Percentiles rank a stretch among this genome's conserved stretches.
phyloP scores from a whole-genome alignment of 2,888 invertebrate species.

The Noctua fimbriata region DNA sequence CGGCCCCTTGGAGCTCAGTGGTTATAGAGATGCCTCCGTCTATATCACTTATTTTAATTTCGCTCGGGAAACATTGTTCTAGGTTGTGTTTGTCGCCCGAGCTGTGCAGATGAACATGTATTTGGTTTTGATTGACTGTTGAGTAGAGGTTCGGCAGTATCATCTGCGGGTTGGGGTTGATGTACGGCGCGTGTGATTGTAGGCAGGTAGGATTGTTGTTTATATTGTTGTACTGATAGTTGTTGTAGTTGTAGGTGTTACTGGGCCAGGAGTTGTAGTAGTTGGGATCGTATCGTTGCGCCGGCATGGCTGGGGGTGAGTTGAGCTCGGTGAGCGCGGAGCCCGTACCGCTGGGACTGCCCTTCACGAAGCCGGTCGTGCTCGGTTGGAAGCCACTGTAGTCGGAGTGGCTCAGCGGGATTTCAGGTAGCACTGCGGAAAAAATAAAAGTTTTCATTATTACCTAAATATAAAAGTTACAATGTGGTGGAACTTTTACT shows the following conservation, averaged over 20 bases:
- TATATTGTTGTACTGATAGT: slow-evolving; percentile 93
- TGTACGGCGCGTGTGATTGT: slow-evolving; percentile 91
- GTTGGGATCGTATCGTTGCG: slow-evolving; percentile 89
- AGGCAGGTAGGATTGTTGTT: slow-evolving; percentile 89
- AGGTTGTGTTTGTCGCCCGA: slow-evolving; percentile 91
- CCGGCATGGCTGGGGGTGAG: slow-evolving; percentile 75
- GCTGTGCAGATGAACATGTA: slow-evolving; percentile 94
- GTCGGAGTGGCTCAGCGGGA: slow-evolving; percentile 85
- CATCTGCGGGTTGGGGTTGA: slow-evolving; percentile 92
- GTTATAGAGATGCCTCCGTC: slow-evolving; percentile 90
- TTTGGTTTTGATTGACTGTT: slow-evolving; percentile 96
- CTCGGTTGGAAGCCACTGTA: slow-evolving; percentile 85
- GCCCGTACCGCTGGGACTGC: slow-evolving; percentile 81
- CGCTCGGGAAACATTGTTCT: slow-evolving; percentile 91
- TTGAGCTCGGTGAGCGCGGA: slow-evolving; percentile 87
- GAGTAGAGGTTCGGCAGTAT: slow-evolving; percentile 95
- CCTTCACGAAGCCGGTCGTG: slow-evolving; percentile 82
- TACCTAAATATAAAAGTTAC: background rate
- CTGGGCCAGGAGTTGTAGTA: slow-evolving; percentile 91
- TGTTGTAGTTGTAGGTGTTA: slow-evolving; percentile 93
- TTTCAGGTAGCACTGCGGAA: slow-evolving; percentile 89
- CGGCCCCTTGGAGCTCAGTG: slow-evolving; percentile 86
- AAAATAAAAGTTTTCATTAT: slow-evolving; percentile 28
- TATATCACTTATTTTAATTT: slow-evolving; percentile 91
- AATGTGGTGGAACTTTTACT: background rate